Evolutionary conservation across 2,797 vertebrate genomes (phyloP).

Genomic region (Myotis vivesi): DNA sequence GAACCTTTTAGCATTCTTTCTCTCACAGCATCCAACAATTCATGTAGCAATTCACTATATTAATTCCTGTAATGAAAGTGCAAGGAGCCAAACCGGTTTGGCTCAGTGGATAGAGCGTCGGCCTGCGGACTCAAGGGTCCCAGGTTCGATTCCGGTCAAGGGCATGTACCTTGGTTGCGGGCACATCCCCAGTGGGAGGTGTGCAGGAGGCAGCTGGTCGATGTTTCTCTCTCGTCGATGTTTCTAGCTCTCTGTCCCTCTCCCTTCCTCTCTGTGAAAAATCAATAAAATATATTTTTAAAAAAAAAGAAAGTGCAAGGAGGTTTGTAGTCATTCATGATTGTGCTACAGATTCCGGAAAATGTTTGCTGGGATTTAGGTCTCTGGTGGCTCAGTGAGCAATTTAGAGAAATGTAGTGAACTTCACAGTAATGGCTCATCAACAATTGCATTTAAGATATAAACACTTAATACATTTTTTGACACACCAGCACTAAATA

Average conservation of each 20-base stretch:
- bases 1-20: background rate
- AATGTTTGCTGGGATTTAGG: background rate
- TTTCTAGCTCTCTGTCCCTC: too few species aligned
- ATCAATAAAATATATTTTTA: too few species aligned
- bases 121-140: too few species aligned
- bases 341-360: conserved; percentile 41
- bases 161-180: too few species aligned
- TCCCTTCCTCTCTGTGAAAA: too few species aligned
- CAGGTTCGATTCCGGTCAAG: too few species aligned
- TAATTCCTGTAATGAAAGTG: conserved; percentile 50
- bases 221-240: too few species aligned
- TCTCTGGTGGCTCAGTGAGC: background rate
- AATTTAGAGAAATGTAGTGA: background rate
- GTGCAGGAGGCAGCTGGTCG: too few species aligned
- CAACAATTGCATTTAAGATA: conserved; percentile 30
- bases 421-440: conserved; percentile 10
- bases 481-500: conserved; percentile 18
- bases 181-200: too few species aligned
- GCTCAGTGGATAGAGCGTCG: too few species aligned
- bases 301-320: conserved; percentile 1
- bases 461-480: conserved; percentile 33
- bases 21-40: background rate
- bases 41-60: conserved; percentile 15
- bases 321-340: conserved; percentile 39
- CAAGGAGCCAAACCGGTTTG: too few species aligned